Base-by-base conservation (phyloP, 2,888 invertebrate genomes). In the Stenichneumon culpator region DNA sequence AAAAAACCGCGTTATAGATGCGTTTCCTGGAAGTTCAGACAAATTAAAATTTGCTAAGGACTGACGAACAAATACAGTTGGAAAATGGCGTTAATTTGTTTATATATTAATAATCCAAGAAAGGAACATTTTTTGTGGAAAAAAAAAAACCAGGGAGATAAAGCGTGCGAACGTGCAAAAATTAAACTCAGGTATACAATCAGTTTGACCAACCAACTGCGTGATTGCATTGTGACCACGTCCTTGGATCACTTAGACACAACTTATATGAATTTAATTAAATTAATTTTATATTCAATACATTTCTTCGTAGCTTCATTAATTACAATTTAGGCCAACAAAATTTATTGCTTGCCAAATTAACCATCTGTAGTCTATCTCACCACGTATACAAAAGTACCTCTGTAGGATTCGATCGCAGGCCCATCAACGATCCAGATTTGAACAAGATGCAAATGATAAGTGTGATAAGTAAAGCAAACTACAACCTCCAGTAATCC, bases 1-100 rank as follows among this genome's bases (percentile, higher is more conserved):
- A 50, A 39, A 19, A 36, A 22, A 44, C 47, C 86, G 85, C 73
- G 82, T 83, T 88, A 89, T 89, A 90, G 89, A 89, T 90, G 89
- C 88, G 75, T n/a, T 4, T 7, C 47, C 70, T 63, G 14, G 52
- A 39, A n/a, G 14, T 60, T 60, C 19, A 47, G 52, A 47, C 63
- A 36, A 70, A 65, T 14, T 2, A 3, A 52, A n/a, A 65, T 25
- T 69, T 47, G 57, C 47, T 47, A 47, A 25, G 60, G 32, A 9
- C 39, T 6, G 11, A 11, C 19, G 57, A 39, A 69, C 69, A 63
- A 63, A 79, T 60, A 50, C 63, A 11, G 32, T 44, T 57, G 39
- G 69, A 79, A 79, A 39, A 70, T 52, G 16, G 65, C 32, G 16
- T 60, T 28, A 25, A 19, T 25, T 11, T 28, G 3, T 25, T 25